Evolutionary conservation across 2,797 vertebrate genomes (phyloP).

Genomic region (Phalanger gymnotis): DNA sequence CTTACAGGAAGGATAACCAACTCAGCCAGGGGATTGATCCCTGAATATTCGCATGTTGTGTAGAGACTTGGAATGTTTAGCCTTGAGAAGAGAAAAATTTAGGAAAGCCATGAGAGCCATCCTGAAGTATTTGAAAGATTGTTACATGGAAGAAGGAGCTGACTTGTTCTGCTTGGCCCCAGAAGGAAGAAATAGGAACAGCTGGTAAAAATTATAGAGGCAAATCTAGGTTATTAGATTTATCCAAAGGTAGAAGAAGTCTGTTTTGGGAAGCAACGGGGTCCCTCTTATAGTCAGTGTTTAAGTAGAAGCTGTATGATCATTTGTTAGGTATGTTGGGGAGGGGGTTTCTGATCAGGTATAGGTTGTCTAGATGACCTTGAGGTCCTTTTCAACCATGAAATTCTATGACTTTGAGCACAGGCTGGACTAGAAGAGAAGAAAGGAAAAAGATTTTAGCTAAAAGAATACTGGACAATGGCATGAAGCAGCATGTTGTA

Average conservation of each 20-base stretch:
- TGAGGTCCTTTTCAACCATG: neutral
- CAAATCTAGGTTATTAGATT: neutral
- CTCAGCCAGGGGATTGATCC: neutral
- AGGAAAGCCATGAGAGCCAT: neutral
- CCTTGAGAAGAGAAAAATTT: neutral
- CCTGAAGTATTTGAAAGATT: neutral
- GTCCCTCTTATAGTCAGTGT: neutral
- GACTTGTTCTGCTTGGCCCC: neutral
- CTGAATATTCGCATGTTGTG: neutral
- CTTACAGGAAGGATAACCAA: neutral
- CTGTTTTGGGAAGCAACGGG: neutral
- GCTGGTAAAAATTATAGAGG: neutral
- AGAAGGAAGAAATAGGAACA: neutral
- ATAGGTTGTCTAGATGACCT: neutral
- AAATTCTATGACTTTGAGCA: neutral
- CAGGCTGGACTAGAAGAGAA: neutral
- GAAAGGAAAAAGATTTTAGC: neutral
- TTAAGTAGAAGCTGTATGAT: neutral
- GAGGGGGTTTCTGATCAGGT: neutral
- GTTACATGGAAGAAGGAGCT: neutral
- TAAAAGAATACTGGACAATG: neutral
- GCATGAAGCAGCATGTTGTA: neutral
- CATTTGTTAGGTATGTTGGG: neutral
- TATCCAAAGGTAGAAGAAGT: neutral
- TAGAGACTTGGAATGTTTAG: neutral